A percentile compares a stretch with the other conserved stretches of the same genome.
These are phyloP conservation scores for Rhinogobius similis DNA, from an alignment of 2,113 vertebrate genomes.

Conservation along the genomic window DNA sequence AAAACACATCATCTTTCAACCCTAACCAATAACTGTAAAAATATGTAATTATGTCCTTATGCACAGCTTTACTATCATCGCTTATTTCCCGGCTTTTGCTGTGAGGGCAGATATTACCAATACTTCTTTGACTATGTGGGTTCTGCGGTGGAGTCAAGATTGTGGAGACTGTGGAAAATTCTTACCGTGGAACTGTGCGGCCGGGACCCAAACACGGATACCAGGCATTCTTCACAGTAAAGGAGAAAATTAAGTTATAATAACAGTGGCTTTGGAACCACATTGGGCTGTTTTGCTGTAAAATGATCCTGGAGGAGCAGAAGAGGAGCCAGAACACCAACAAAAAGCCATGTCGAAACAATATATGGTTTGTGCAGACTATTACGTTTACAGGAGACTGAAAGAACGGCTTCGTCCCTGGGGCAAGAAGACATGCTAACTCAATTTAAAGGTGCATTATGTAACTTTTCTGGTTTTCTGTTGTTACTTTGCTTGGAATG, in stretches of 20 bases:
- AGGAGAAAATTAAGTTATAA: conserved; percentile 21
- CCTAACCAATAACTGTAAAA: conserved; percentile 7
- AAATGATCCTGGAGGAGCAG: conserved; percentile 7
- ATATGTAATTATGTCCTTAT: conserved; percentile 7
- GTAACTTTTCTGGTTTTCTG: not conserved
- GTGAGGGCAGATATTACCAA: conserved; percentile 11
- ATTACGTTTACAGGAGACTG: conserved; percentile 12
- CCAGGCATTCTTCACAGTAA: conserved; percentile 19
- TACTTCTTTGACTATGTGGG: not conserved
- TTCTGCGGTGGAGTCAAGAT: not conserved
- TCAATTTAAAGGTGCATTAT: not conserved
- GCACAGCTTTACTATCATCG: not conserved
- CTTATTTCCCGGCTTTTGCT: conserved; percentile 13
- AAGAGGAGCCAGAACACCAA: conserved; percentile 15
- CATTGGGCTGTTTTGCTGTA: conserved; percentile 18
- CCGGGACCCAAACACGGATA: conserved; percentile 1
- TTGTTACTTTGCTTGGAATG: not conserved
- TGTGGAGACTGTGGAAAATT: not conserved
- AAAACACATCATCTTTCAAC: conserved; percentile 9
- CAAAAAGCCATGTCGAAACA: conserved; percentile 7
- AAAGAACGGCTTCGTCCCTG: not conserved
- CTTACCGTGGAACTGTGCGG: not conserved
- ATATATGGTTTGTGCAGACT: conserved; percentile 7
- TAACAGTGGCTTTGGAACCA: conserved; percentile 20
- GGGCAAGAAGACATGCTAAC: not conserved